Evolutionary conservation across 2,113 vertebrate species (phyloP), one percentile per base, ranked within the genome.

Genomic region (Indicator indicator): DNA sequence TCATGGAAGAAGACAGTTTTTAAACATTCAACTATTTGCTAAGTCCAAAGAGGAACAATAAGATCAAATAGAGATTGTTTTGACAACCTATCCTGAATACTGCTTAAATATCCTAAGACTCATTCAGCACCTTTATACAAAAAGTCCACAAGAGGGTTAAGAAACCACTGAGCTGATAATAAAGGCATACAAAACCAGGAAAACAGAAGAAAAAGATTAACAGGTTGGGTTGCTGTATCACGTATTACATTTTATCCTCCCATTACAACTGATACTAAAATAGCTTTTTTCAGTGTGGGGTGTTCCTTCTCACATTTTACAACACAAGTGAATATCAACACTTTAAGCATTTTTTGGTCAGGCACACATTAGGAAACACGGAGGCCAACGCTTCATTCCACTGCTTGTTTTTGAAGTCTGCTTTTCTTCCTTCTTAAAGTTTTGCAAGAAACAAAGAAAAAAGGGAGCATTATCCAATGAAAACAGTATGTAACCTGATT

Each of bases 401-500:
- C 33, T 68, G 79, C 91, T 30, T 87, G 72, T 52, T 91, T 94
- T 42, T 56, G 12, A 95, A 91, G 54, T 71, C 64, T 89, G 27
- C 40, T 83, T 83, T 91, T 85, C 59, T 73, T 82, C 13, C 24
- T 88, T 65, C 65, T 77, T 80, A 94, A 70, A 18, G 17, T 28
- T 55, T 65, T 0, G 0, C 5, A 44, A 32, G 65, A 70, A 52
- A 5, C 17, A 56, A 48, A 83, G 70, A 58, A 83, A 74, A 56
- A 27, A 0, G 2, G 36, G 8, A 86, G 65, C 15, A 12, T 56
- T 50, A 81, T 46, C 59, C 56, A 93, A 15, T 4, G n/a, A 38
- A 56, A 95, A 78, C 55, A 78, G 58, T 19, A 84, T 24, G 48
- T 86, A 48, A 80, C 64, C 6, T 15, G 18, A 81, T 78, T 89